Percentiles rank a stretch among this genome's conserved stretches.
Conservation (phyloP, 2,888 invertebrate genomes). For the Dicranocentrus wangi region DNA sequence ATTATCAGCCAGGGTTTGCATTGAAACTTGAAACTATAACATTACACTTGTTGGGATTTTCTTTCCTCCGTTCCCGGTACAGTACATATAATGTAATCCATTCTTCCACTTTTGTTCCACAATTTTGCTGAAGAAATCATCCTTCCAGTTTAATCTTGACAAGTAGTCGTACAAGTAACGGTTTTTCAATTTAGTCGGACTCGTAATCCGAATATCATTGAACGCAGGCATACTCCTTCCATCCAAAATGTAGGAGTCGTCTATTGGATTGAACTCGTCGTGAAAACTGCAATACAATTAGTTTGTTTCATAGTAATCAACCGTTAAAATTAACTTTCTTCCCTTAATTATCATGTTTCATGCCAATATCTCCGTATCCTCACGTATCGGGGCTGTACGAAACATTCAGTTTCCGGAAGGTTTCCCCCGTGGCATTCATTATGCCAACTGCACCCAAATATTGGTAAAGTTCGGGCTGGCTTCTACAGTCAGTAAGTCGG, state of each 20-base stretch:
- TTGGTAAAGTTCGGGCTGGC: constrained; percentile 74
- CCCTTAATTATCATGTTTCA: too few relatives aligned
- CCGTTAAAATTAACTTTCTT: too few relatives aligned
- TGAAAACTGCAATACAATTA: constrained; percentile 9
- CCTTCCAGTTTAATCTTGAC: constrained; percentile 33
- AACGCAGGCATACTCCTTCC: constrained; percentile 1
- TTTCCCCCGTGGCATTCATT: constrained; percentile 63
- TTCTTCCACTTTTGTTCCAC: constrained; percentile 47
- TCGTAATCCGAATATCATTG: constrained; percentile 28
- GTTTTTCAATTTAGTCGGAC: constrained; percentile 36
- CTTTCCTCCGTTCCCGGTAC: background rate
- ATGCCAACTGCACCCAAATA: constrained; percentile 66
- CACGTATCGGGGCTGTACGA: constrained; percentile 48
- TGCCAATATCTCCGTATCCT: too few relatives aligned
- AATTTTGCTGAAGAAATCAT: constrained; percentile 41
- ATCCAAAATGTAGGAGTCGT: constrained; percentile 37
- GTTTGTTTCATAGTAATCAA: background rate
- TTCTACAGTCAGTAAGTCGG: constrained; percentile 86
- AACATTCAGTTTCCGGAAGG: constrained; percentile 59
- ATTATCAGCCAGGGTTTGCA: too few relatives aligned
- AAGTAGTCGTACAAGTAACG: constrained; percentile 36
- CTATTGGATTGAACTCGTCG: constrained; percentile 13
- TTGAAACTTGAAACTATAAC: too few relatives aligned
- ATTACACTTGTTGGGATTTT: constrained; percentile 41
- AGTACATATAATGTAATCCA: constrained; percentile 40